Evolutionary conservation across 2,113 vertebrate genomes (phyloP), one percentile per base, ranked within the genome.

Genomic region (Xenopus tropicalis): DNA sequence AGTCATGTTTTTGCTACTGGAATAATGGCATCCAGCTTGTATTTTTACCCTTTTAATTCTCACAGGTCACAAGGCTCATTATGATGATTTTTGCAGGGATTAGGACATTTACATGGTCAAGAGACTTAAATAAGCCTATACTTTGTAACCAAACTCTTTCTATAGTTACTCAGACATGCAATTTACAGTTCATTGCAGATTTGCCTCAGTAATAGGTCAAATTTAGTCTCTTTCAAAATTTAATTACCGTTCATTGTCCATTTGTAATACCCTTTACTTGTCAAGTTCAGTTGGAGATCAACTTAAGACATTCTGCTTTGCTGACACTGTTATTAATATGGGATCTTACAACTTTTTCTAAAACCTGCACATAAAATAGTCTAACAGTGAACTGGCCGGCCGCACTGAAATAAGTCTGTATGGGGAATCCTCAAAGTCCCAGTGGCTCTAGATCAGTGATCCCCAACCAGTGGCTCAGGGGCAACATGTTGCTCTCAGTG

Each of bases 21-120:
- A 68, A 74, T 74, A 74, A 74, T 74, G 72, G 72, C 44, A 74
- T 74, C 72, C 72, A 69, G 72, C 72, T 74, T 69, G 65, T 66
- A 37, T 37, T 67, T 64, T 46, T 61, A 48, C 65, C 72, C 65
- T 65, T 61, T 74, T 74, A 68, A 74, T 68, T 74, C 72, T 68
- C 72, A 14, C 57, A 42, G 72, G 72, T 74, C 72, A 68, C 72
- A 21, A 48, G 42, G 14, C 72, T 74, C 72, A 74, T 74, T 74
- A 74, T 61, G 67, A 52, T 43, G 65, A 74, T 74, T 56, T 68
- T 68, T 69, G 23, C 65, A 61, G 72, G 65, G 72, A 74, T 74
- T 74, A 68, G 23, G 25, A 57, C 42, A 17, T 74, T 74, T 74
- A 46, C 65, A 68, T 74, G 72, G 72, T 74, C 72, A 74, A 68